Conservation (phyloP, 2,797 vertebrate species). For the Austrolebias charrua region DNA sequence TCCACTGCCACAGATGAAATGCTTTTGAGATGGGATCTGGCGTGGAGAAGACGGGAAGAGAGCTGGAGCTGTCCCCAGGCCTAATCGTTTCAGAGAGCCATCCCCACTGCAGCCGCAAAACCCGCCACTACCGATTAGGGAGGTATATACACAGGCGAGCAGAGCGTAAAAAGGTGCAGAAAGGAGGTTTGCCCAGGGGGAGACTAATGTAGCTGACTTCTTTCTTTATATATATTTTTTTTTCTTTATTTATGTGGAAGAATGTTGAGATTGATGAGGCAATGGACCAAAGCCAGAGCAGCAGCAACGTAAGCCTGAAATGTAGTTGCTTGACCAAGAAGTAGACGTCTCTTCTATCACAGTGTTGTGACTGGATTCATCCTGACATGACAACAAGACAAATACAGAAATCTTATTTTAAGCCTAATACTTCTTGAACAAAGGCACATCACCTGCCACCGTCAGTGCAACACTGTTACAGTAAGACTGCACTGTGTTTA, state of each 20-base stretch:
- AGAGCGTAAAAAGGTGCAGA: constrained; percentile 62
- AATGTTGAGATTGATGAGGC: constrained; percentile 67
- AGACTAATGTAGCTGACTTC: constrained; percentile 35
- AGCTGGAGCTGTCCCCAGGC: constrained; percentile 69
- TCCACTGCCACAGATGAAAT: constrained; percentile 77
- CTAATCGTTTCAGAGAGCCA: constrained; percentile 78
- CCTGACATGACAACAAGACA: constrained; percentile 1
- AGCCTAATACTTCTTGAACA: no score
- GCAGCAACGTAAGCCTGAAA: constrained; percentile 44
- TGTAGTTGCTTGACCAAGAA: constrained; percentile 48
- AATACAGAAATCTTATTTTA: no score
- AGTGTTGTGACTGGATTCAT: constrained; percentile 25
- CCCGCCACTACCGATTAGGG: constrained; percentile 76
- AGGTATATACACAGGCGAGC: constrained; percentile 60
- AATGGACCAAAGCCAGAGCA: constrained; percentile 58
- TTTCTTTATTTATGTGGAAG: constrained; percentile 36
- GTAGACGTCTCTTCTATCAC: constrained; percentile 53
- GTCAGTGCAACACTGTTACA: no score
- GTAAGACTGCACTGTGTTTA: no score
- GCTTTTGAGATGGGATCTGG: constrained; percentile 81
- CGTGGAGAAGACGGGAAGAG: constrained; percentile 72
- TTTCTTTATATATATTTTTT: constrained; percentile 38
- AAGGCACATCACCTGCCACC: no score
- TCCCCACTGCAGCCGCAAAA: constrained; percentile 65
- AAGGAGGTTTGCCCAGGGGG: constrained; percentile 48